phyloP scores from a whole-genome alignment of 2,888 invertebrate genomes.

The Mamestra brassicae region DNA sequence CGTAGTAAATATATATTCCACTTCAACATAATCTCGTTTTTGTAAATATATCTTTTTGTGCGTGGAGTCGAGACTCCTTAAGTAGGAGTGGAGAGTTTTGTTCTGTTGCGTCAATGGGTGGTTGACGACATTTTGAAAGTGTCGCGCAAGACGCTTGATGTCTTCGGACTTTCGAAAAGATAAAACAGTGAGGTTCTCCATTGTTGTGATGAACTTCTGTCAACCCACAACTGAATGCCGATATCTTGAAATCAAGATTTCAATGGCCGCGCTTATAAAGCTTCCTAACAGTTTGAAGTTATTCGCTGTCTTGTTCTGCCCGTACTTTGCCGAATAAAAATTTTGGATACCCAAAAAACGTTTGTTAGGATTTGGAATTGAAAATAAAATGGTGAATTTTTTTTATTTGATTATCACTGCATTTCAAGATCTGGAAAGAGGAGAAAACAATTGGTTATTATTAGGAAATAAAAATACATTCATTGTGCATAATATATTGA shows the following conservation, averaged over 20 bases:
- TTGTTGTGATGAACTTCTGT: conserved; percentile 71
- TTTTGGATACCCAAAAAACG: conserved; percentile 64
- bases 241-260: conserved; percentile 64
- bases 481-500: not conserved
- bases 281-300: conserved; percentile 58
- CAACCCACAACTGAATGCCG: conserved; percentile 69
- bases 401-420: conserved; percentile 82
- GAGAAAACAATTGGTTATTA: conserved; percentile 56
- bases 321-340: conserved; percentile 64
- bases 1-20: conserved; percentile 88
- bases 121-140: conserved; percentile 81
- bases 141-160: conserved; percentile 82
- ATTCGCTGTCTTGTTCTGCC: conserved; percentile 61
- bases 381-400: conserved; percentile 75
- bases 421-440: conserved; percentile 88
- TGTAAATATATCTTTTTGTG: conserved; percentile 81
- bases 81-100: conserved; percentile 75
- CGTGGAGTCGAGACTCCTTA: conserved; percentile 79
- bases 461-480: too few relatives aligned
- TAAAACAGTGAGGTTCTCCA: conserved; percentile 81
- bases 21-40: conserved; percentile 83
- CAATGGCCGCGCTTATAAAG: conserved; percentile 59
- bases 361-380: conserved; percentile 71
- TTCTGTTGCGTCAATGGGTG: conserved; percentile 81
- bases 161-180: conserved; percentile 86